A percentile compares a stretch with the other conserved stretches of the same genome.
Conservation (phyloP, 2,888 invertebrate species). For the Tinea trinotella region DNA sequence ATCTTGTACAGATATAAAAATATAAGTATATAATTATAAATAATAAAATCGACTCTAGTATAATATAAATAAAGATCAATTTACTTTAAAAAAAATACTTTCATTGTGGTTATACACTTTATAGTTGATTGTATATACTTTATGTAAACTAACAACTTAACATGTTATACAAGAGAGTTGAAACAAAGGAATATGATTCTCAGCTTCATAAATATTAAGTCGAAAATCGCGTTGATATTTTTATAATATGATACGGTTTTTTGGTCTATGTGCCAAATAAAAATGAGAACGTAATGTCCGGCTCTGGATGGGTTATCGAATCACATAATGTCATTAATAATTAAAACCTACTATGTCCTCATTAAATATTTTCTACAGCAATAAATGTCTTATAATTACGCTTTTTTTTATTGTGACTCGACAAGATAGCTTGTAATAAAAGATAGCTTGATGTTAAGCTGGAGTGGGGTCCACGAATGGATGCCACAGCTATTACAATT, state of each 20-base stretch:
- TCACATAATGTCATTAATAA: neutral
- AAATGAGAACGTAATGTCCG: constrained; percentile 70
- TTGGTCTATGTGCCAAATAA: constrained; percentile 69
- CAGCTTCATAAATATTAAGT: neutral
- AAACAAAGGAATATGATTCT: neutral
- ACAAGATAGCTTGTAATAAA: no score
- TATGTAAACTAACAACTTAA: neutral
- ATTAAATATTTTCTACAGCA: neutral
- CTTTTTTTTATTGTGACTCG: no score
- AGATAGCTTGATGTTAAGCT: no score
- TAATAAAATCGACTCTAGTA: neutral
- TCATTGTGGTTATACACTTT: neutral
- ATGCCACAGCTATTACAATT: no score
- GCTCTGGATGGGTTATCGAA: constrained; percentile 25
- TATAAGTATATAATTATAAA: neutral
- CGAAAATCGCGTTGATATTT: neutral
- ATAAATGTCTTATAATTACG: no score
- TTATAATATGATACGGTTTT: constrained; percentile 42
- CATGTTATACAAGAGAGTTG: neutral
- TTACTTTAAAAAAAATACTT: neutral
- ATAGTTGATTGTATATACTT: neutral
- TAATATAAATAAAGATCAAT: neutral
- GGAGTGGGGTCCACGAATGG: no score
- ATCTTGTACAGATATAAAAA: neutral
- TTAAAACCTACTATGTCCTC: neutral